These are phyloP conservation scores for Mimas tiliae DNA, from an alignment of 2,888 invertebrate genomes.

Conservation along the genomic window DNA sequence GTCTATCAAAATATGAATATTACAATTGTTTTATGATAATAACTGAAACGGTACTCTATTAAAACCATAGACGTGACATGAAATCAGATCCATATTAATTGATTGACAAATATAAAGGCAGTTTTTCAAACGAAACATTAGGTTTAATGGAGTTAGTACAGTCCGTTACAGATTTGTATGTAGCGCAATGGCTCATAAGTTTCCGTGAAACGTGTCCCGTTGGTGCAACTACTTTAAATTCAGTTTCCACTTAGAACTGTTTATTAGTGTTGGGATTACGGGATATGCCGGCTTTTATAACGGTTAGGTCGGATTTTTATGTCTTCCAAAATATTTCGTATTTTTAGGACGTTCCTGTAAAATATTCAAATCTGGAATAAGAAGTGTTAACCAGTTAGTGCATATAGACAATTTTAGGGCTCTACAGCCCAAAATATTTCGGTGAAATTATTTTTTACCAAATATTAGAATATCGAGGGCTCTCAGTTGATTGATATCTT, in stretches of 20 bases:
- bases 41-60: background rate
- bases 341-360: background rate
- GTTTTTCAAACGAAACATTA: background rate
- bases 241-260: slow-evolving; percentile 16
- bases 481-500: too few species aligned
- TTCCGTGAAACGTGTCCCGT: slow-evolving; percentile 37
- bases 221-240: slow-evolving; percentile 40
- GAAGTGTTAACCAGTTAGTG: too few species aligned
- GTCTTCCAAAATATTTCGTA: background rate
- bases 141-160: slow-evolving; percentile 2
- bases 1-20: background rate
- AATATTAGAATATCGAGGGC: too few species aligned
- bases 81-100: background rate
- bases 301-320: background rate
- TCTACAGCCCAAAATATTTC: too few species aligned
- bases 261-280: background rate
- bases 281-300: background rate
- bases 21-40: background rate
- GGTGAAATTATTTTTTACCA: too few species aligned
- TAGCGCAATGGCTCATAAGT: slow-evolving; percentile 13
- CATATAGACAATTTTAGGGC: too few species aligned
- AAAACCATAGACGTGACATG: background rate
- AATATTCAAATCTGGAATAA: too few species aligned
- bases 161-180: slow-evolving; percentile 30
- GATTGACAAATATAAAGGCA: background rate